Conservation (phyloP, 2,797 vertebrate species). For the Enteromius thamalakanensis region DNA sequence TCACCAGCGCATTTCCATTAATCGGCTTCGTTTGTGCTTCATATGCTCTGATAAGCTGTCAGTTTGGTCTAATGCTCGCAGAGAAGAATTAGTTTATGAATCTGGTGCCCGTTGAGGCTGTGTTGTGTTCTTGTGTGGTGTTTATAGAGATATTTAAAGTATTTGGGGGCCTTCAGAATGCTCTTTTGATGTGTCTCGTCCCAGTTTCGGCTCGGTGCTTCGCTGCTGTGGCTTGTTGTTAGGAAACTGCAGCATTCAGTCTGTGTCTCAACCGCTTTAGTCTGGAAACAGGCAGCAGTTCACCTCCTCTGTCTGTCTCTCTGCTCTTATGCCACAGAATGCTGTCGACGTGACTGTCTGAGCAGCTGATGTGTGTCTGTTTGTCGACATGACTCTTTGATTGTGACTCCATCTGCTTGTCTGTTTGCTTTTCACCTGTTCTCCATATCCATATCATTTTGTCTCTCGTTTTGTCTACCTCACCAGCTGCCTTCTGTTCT, state of each 20-base stretch:
- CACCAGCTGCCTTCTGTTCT: neutral
- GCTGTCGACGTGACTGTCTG: neutral
- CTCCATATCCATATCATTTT: neutral
- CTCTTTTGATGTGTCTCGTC: constrained; percentile 71
- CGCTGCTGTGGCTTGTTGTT: constrained; percentile 68
- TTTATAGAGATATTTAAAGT: constrained; percentile 45
- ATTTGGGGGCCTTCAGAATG: constrained; percentile 36
- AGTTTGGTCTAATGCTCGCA: constrained; percentile 11
- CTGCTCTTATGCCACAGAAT: constrained; percentile 29
- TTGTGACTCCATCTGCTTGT: constrained; percentile 25
- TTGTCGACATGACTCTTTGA: constrained; percentile 13
- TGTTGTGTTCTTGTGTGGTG: constrained; percentile 36
- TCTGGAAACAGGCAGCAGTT: constrained; percentile 26
- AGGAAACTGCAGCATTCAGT: constrained; percentile 52
- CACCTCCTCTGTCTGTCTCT: neutral
- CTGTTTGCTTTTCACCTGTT: constrained; percentile 19
- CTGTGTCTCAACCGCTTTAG: constrained; percentile 10
- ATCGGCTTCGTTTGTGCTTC: constrained; percentile 38
- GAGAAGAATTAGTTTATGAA: constrained; percentile 38
- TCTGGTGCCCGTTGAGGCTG: constrained; percentile 19
- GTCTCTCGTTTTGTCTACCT: neutral
- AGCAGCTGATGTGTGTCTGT: constrained; percentile 21
- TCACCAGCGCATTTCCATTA: neutral
- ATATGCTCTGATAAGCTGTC: constrained; percentile 43
- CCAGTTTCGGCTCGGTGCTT: constrained; percentile 66